Percentiles rank a stretch among this genome's conserved stretches.
These are phyloP conservation scores for Numenius arquata DNA, from an alignment of 2,113 vertebrate genomes.

Conservation along the genomic window DNA sequence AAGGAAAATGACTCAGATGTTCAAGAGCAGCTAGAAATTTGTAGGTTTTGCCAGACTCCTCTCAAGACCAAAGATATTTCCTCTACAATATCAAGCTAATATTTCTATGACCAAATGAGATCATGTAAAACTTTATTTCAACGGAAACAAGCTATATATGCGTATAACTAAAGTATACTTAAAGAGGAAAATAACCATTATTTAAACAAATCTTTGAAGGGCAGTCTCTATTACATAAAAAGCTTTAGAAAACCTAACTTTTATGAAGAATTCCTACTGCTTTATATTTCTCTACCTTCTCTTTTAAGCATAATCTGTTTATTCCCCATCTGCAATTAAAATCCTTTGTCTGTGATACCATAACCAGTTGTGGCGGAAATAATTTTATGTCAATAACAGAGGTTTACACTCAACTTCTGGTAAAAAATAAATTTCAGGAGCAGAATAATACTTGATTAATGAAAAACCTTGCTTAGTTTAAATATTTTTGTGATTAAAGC, in stretches of 20 bases:
- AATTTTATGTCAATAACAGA: constrained; percentile 8
- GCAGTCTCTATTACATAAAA: neutral
- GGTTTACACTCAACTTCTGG: constrained; percentile 11
- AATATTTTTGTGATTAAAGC: constrained; percentile 16
- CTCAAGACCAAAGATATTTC: neutral
- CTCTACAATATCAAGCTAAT: neutral
- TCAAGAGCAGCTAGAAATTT: neutral
- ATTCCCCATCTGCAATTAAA: constrained; percentile 13
- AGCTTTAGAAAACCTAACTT: neutral
- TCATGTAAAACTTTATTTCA: neutral
- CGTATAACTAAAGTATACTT: neutral
- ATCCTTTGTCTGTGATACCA: neutral
- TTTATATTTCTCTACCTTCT: neutral
- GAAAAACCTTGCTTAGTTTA: neutral
- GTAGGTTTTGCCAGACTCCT: neutral
- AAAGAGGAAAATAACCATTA: neutral
- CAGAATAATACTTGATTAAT: neutral
- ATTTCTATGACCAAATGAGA: neutral
- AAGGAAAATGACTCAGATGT: neutral
- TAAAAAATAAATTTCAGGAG: constrained; percentile 1
- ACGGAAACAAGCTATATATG: neutral
- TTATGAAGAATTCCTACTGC: rapidly evolving
- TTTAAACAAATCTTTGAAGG: neutral
- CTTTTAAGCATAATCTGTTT: neutral
- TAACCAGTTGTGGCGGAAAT: neutral